These are phyloP conservation scores for Atta texana DNA, from an alignment of 1,140 invertebrate species.

Conservation along the genomic window DNA sequence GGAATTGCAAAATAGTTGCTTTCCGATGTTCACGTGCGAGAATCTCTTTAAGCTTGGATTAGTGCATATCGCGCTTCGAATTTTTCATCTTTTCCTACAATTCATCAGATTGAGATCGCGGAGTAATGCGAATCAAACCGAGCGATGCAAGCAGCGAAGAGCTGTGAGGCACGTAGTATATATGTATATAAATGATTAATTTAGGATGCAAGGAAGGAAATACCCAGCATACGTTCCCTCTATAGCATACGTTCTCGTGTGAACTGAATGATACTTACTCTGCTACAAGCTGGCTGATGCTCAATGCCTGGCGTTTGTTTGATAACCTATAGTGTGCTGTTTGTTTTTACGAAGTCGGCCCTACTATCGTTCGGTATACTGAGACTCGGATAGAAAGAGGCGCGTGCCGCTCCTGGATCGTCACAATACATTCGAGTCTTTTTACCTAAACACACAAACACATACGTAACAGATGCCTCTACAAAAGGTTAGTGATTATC, in stretches of 20 bases:
- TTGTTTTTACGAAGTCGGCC: not conserved
- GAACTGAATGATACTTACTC: not conserved
- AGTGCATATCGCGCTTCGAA: not conserved
- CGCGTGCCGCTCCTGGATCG: not conserved
- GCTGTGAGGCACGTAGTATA: no score
- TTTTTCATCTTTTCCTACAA: not conserved
- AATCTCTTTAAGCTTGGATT: not conserved
- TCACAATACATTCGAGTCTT: not conserved
- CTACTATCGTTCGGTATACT: not conserved
- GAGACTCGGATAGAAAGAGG: not conserved
- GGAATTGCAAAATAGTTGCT: conserved; percentile 8
- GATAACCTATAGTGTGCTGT: not conserved
- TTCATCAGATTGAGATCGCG: not conserved
- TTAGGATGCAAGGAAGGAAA: not conserved
- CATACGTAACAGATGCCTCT: not conserved
- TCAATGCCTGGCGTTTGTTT: not conserved
- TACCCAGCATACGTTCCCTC: not conserved
- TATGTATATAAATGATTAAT: not conserved
- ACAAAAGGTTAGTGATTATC: not conserved
- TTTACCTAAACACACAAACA: not conserved
- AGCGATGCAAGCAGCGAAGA: not conserved
- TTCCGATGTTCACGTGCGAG: not conserved
- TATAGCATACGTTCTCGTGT: not conserved
- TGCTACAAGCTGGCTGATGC: not conserved
- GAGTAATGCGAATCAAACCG: not conserved